Base-by-base conservation (phyloP, 2,797 vertebrate species). In the Oreochromis grahami region DNA sequence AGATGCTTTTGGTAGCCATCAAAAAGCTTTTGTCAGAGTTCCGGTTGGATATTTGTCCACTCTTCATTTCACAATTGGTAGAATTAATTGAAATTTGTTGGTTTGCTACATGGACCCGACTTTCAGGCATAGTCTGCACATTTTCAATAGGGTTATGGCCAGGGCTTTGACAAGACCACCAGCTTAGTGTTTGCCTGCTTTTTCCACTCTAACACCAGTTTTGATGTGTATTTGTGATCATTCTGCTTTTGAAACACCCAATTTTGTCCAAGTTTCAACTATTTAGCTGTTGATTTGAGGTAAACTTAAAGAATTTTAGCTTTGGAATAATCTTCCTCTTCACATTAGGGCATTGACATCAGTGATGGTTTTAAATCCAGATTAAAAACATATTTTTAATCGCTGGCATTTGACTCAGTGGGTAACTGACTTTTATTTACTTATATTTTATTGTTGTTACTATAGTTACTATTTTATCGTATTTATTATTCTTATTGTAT, bases 81-180 rank as follows among this genome's bases (percentile, higher is more conserved):
- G 36, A 68, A 21, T 43, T 43, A 41, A 43, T 43, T 68, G n/a
- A 68, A 68, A 68, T 43, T 43, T 41, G 38, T 9, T 68, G 38
- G 63, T 68, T 68, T 68, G 13, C 14, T 68, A 43, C 38, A 68
- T 43, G 13, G 21, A 68, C 63, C 12, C 9, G 15, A 43, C 63
- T 43, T 68, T 43, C 32, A 68, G 36, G 36, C 5, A n/a, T 38
- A 24, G 0, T 65, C 63, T 24, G 13, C 36, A 41, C n/a, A 68
- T 6, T 43, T 68, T 24, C n/a, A 68, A 41, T 24, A 15, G n/a
- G 14, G 12, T 24, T 68, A 2, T 14, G 36, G 5, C 6, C 43
- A 2, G 3, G 43, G 13, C 43, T 68, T 68, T 41, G 13, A 0
- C 24, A 41, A 41, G n/a, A 14, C 0, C 3, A 6, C 36, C n/a